Conservation (phyloP, 1,140 invertebrate genomes). For the Bombus confusus region DNA sequence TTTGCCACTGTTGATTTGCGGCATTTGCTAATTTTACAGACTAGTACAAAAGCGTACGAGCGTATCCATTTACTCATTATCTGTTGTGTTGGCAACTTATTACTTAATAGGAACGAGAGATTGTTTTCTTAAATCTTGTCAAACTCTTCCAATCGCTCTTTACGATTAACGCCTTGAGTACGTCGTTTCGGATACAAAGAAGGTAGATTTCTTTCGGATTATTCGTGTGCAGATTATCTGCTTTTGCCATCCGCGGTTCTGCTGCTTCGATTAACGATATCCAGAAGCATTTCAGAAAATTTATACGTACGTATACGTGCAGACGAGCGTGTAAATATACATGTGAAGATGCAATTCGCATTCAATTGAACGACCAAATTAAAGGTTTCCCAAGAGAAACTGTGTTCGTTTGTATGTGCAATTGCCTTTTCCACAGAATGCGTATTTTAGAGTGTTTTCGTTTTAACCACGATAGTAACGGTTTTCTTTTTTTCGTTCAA, state of each 20-base stretch:
- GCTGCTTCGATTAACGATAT: not conserved
- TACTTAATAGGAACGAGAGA: too few species aligned
- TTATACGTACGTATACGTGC: not conserved
- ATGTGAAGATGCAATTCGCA: not conserved
- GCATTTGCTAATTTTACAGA: too few species aligned
- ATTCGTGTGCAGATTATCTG: not conserved
- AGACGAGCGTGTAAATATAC: not conserved
- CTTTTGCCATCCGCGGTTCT: not conserved
- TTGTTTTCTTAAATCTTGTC: too few species aligned
- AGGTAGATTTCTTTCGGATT: not conserved
- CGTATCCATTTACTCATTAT: too few species aligned
- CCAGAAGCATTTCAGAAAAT: not conserved
- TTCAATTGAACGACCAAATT: constrained; percentile 42
- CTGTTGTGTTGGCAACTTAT: too few species aligned
- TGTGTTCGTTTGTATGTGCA: constrained; percentile 10
- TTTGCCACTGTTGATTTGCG: too few species aligned
- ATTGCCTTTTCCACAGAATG: constrained; percentile 24
- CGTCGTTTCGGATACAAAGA: too few species aligned
- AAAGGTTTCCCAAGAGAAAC: constrained; percentile 24
- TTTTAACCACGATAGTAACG: not conserved
- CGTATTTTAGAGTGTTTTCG: constrained; percentile 16
- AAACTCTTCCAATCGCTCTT: too few species aligned
- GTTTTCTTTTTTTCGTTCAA: not conserved
- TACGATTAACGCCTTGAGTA: too few species aligned
- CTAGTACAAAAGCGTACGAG: too few species aligned